Base-by-base conservation (phyloP, 37 sponge, comb jelly and placozoan genomes). In the Amphimedon queenslandica region DNA sequence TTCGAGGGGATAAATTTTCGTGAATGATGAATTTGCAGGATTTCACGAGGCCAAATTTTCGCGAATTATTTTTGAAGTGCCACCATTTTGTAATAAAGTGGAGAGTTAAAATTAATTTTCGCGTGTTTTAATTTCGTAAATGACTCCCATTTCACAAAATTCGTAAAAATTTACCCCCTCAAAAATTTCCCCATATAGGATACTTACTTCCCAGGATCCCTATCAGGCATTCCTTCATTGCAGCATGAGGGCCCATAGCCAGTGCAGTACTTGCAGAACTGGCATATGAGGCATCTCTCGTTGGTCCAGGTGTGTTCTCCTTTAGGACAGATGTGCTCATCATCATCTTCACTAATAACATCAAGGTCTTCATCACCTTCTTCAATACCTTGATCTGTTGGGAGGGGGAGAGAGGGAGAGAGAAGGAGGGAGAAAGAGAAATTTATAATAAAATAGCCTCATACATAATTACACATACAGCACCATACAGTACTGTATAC, bases 231-330 rank as follows among this genome's bases (percentile, higher is more conserved):
- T 21, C 93, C 88, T 23, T 86, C 84, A 58, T 91, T 96, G 74
- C 92, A 91, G 64, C 96, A 96, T 25, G 84, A 79, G 18, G 88
- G 87, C 0, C 96, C 96, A 67, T 92, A 96, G 25, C 96, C 96
- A 58, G 93, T 96, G 34, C 96, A 96, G 80, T 84, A 89, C 33
- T 84, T 85, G 71, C 96, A 96, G 63, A 92, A 74, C 47, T 63
- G 73, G 74, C 96, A 96, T 31, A 96, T 77, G 73, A 73, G 77
- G 73, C 96, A 96, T 57, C 73, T 64, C 0, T 67, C 65, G 47
- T 84, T 79, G 32, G 39, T 69, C 93, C 93, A 96, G 29, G 63
- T 69, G 79, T 96, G 96, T 1, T 77, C 87, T 1, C 86, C 92
- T 0, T 60, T 63, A 4, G 64, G 56, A 58, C 96, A 96, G 87